A percentile compares a stretch with the other conserved stretches of the same genome.
Conservation (phyloP, 2,113 vertebrate species). For the Vulpes ferrilata region DNA sequence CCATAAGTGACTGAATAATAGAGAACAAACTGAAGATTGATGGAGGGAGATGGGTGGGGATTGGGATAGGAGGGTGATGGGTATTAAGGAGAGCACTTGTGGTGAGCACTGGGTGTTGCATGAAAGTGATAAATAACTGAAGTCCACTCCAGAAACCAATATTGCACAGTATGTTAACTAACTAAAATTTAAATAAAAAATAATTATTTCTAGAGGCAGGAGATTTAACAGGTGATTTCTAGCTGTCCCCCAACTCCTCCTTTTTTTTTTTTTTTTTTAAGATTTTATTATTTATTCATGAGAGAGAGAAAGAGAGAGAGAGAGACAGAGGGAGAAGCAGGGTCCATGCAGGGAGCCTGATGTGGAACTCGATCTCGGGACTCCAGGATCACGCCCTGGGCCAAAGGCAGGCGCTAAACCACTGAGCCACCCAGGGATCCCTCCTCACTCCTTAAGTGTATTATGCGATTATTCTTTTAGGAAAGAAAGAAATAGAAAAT, state of each 20-base stretch:
- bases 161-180: not conserved
- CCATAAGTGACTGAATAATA: not conserved
- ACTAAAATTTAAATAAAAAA: not conserved
- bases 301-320: too few relatives aligned
- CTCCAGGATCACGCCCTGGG: too few relatives aligned
- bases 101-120: not conserved
- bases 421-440: too few relatives aligned
- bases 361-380: too few relatives aligned
- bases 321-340: too few relatives aligned
- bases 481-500: constrained; percentile 57
- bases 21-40: not conserved
- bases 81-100: not conserved
- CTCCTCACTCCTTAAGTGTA: not conserved
- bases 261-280: not conserved
- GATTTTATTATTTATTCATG: too few relatives aligned
- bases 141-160: not conserved
- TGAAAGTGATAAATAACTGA: not conserved
- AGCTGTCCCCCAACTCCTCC: not conserved
- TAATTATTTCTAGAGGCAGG: not conserved
- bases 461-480: not conserved
- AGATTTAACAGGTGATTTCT: constrained; percentile 31
- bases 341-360: too few relatives aligned
- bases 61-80: not conserved
- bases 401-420: too few relatives aligned
- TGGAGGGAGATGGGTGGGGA: not conserved